Conservation (phyloP, 2,797 vertebrate species). For the Astyanax mexicanus region DNA sequence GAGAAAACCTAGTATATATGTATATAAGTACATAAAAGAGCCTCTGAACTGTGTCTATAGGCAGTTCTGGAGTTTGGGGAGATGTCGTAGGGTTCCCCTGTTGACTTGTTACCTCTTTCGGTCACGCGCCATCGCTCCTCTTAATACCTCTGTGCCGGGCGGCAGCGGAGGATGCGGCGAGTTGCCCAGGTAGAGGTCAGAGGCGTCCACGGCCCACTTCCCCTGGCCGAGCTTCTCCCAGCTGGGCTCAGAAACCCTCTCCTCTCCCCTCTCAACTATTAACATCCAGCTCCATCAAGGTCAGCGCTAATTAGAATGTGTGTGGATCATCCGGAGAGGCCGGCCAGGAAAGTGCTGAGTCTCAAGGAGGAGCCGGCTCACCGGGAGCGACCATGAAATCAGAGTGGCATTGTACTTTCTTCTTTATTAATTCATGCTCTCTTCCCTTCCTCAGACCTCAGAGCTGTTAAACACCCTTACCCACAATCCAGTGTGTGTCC, state of each 20-base stretch:
- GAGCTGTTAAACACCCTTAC: conserved; percentile 28
- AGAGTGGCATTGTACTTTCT: conserved; percentile 36
- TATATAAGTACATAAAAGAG: too few relatives aligned
- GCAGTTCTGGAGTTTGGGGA: not conserved
- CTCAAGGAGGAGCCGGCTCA: conserved; percentile 57
- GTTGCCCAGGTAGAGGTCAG: conserved; percentile 60
- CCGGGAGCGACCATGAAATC: conserved; percentile 45
- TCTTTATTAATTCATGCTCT: conserved; percentile 42
- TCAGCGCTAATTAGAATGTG: conserved; percentile 68
- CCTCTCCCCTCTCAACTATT: conserved; percentile 58
- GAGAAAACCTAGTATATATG: too few relatives aligned
- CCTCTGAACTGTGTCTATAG: too few relatives aligned
- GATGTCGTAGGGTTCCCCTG: conserved; percentile 33
- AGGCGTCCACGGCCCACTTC: conserved; percentile 57
- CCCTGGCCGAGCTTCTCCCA: conserved; percentile 49
- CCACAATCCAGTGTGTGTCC: not conserved
- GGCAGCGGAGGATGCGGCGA: conserved; percentile 27
- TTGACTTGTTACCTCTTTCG: conserved; percentile 32
- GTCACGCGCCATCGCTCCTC: conserved; percentile 39
- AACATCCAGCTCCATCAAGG: conserved; percentile 67
- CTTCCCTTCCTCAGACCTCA: conserved; percentile 11
- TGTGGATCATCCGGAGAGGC: conserved; percentile 55
- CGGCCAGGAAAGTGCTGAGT: conserved; percentile 53
- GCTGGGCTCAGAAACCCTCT: conserved; percentile 46
- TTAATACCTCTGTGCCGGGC: conserved; percentile 42